Percentiles rank a stretch among this genome's conserved stretches.
phyloP scores from a whole-genome alignment of 1,140 invertebrate species.

The Orchestia grillus region DNA sequence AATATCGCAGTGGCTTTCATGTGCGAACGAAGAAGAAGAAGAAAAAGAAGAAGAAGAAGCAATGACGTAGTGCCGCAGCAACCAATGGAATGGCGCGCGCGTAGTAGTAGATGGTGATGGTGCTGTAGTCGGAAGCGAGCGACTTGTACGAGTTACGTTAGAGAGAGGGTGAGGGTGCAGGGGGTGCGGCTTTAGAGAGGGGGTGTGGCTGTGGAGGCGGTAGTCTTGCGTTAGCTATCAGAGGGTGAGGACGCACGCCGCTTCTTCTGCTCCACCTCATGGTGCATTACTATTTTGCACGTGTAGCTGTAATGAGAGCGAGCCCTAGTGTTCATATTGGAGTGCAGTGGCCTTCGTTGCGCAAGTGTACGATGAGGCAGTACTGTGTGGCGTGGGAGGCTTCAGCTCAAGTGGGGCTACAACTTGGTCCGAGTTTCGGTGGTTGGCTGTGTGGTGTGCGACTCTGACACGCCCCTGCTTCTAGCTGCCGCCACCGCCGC shows the following conservation, averaged over 20 bases:
- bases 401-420: background rate
- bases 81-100: background rate
- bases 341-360: background rate
- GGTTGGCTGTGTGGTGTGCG: background rate
- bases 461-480: conserved; percentile 13
- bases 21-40: background rate
- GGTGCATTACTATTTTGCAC: conserved; percentile 5
- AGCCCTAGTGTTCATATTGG: background rate
- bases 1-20: background rate
- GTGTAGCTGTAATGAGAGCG: conserved; percentile 13
- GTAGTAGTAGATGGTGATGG: background rate
- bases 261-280: background rate
- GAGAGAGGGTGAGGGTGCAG: background rate
- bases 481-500: background rate
- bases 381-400: background rate
- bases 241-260: background rate
- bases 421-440: background rate
- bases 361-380: background rate
- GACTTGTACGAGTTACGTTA: conserved; percentile 42
- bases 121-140: conserved; percentile 34
- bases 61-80: conserved; percentile 17
- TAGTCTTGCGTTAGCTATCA: conserved; percentile 29
- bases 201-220: conserved; percentile 13
- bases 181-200: conserved; percentile 23
- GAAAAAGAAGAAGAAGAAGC: background rate